Evolutionary conservation across 2,888 invertebrate genomes (phyloP).

Genomic region (Cerastis rubricosa): DNA sequence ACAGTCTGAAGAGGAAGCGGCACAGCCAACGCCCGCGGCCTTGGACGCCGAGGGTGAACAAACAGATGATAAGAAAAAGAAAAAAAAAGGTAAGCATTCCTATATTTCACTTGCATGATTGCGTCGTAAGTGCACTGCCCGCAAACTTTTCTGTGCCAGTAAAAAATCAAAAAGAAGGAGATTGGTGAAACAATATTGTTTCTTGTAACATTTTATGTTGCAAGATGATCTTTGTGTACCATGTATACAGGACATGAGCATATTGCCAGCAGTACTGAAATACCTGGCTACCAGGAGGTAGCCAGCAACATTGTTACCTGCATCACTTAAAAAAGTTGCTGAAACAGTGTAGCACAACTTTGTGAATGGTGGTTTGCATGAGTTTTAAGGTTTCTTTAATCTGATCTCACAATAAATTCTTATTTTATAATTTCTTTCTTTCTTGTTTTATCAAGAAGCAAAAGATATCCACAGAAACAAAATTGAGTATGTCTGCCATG

Average conservation of each 20-base stretch:
- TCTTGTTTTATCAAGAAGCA: background rate
- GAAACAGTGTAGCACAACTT: background rate
- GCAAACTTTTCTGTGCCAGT: background rate
- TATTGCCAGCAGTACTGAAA: background rate
- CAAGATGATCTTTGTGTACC: background rate
- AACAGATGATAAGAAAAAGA: slow-evolving; percentile 76
- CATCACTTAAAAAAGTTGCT: background rate
- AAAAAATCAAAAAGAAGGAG: background rate
- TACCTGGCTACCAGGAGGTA: too few species aligned
- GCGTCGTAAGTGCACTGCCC: background rate
- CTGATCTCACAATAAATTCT: too few species aligned
- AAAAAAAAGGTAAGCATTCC: slow-evolving; percentile 73
- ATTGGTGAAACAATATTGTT: background rate
- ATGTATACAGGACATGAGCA: background rate
- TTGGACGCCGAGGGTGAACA: slow-evolving; percentile 75
- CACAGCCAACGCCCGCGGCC: background rate
- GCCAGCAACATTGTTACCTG: background rate
- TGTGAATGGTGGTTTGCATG: background rate
- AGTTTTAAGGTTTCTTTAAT: too few species aligned
- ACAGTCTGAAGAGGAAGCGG: slow-evolving; percentile 71
- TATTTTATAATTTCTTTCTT: too few species aligned
- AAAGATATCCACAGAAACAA: background rate
- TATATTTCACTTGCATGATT: background rate
- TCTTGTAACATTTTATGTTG: background rate
- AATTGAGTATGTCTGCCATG: background rate